These are phyloP conservation scores for Drosophila demipolita DNA, from an alignment of 2,888 invertebrate genomes.

Conservation along the genomic window DNA sequence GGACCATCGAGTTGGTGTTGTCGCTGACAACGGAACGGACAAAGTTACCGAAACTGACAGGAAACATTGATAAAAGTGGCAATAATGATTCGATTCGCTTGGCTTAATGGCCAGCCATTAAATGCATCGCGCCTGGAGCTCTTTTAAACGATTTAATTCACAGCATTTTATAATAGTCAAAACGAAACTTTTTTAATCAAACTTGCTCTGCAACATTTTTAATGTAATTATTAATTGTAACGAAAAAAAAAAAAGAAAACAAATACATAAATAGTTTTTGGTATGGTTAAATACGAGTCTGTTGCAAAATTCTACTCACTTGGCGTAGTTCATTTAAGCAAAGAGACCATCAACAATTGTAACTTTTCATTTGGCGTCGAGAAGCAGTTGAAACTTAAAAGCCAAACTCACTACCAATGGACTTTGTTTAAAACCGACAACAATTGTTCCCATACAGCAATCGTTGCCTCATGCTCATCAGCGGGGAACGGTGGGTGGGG, in stretches of 20 bases:
- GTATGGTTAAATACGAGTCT: conserved; percentile 15
- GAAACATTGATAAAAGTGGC: conserved; percentile 73
- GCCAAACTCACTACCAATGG: conserved; percentile 51
- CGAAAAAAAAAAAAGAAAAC: conserved; percentile 15
- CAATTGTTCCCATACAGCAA: conserved; percentile 39
- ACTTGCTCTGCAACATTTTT: conserved; percentile 39
- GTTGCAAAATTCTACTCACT: conserved; percentile 13
- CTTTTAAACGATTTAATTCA: conserved; percentile 39
- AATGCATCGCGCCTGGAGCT: conserved; percentile 34
- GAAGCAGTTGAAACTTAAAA: conserved; percentile 55
- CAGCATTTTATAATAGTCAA: conserved; percentile 47
- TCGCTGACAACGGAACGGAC: conserved; percentile 56
- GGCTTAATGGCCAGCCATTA: conserved; percentile 65
- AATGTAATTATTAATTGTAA: conserved; percentile 30
- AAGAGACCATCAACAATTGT: conserved; percentile 74
- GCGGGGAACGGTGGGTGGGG: not conserved
- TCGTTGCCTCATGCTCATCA: conserved; percentile 5
- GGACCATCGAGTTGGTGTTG: conserved; percentile 21
- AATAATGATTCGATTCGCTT: conserved; percentile 51
- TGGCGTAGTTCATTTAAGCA: conserved; percentile 43
- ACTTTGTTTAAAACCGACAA: conserved; percentile 57
- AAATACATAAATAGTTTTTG: conserved; percentile 44
- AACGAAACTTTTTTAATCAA: conserved; percentile 67
- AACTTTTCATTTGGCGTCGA: conserved; percentile 60
- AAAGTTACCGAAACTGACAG: conserved; percentile 69